Evolutionary conservation across 1,140 invertebrate genomes (phyloP), one percentile per base, ranked within the genome.

Genomic region (Pseudachorutes palmiensis): DNA sequence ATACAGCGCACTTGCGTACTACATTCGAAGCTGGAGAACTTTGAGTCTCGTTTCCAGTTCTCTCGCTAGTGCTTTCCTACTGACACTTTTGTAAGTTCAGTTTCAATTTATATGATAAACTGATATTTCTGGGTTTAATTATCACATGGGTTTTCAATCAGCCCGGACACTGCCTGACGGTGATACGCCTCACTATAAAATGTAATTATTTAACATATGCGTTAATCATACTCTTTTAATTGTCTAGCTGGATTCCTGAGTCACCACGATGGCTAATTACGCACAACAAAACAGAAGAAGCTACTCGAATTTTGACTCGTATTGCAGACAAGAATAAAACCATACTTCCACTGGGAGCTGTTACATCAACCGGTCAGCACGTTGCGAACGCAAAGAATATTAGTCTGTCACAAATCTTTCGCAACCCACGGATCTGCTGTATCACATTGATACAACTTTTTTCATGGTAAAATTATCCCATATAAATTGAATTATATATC

Each of bases 261-360:
- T 67, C 65, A 26, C 72, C 72, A 24, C 22, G 72, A 45, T 73
- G 72, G 72, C 45, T 73, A 28, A 65, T 69, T 1, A 65, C 65
- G 1, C 62, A 73, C 29, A 58, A 69, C 2, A 58, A 65, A 30
- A 41, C 64, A 0, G 31, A 64, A 1, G 70, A 72, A 48, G 70
- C 70, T 0, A 36, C 32, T 9, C 33, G 69, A 30, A 31, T 72
- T n/a, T 31, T 72, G 2, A 28, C 51, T 2, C 28, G 33, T 57
- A 70, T 72, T 5, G 66, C 67, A 51, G 55, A 66, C n/a, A 2
- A 41, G 31, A 68, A 68, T 31, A 65, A 59, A 2, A 67, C 55
- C 59, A 65, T 64, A n/a, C 69, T 69, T 36, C 69, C 70, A 1
- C n/a, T 61, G 26, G 58, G 58, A 29, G 58, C 58, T 12, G 26